phyloP scores from a whole-genome alignment of 1,140 invertebrate species.

The Drosophila sturtevanti region DNA sequence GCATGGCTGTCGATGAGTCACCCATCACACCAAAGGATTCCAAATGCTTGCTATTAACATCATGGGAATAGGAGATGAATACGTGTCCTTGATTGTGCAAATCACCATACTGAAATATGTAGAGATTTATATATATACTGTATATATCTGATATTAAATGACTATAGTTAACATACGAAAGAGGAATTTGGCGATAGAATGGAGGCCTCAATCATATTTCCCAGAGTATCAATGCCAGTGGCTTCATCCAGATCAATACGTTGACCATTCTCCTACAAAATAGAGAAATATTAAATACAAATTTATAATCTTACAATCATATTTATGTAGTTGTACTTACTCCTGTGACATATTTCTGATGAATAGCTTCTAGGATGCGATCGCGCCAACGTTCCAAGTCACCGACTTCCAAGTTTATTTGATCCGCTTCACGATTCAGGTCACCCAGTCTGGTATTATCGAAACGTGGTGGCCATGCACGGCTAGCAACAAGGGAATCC shows the following conservation, averaged over 20 bases:
- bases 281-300: background rate
- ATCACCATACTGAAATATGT: slow-evolving; percentile 88
- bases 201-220: slow-evolving; percentile 91
- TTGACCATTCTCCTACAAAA: slow-evolving; percentile 83
- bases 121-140: slow-evolving; percentile 83
- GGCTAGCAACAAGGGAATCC: slow-evolving; percentile 86
- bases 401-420: slow-evolving; percentile 87
- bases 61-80: slow-evolving; percentile 87
- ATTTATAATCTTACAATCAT: background rate
- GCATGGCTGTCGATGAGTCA: slow-evolving; percentile 89
- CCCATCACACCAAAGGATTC: slow-evolving; percentile 88
- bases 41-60: slow-evolving; percentile 88
- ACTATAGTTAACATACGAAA: slow-evolving; percentile 84
- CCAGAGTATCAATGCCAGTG: slow-evolving; percentile 90
- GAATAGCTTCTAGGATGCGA: slow-evolving; percentile 89
- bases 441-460: slow-evolving; percentile 85
- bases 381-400: slow-evolving; percentile 90
- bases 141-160: too few species aligned
- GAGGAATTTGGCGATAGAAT: slow-evolving; percentile 87
- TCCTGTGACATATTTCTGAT: slow-evolving; percentile 85
- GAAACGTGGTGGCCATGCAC: slow-evolving; percentile 86
- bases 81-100: slow-evolving; percentile 88
- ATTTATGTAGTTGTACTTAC: slow-evolving; percentile 75
- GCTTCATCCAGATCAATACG: slow-evolving; percentile 85
- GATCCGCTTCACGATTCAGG: slow-evolving; percentile 87